Percentiles rank a stretch among this genome's conserved stretches.
Evolutionary conservation across 2,113 vertebrate genomes (phyloP).

Genomic region (Leuciscus idus): DNA sequence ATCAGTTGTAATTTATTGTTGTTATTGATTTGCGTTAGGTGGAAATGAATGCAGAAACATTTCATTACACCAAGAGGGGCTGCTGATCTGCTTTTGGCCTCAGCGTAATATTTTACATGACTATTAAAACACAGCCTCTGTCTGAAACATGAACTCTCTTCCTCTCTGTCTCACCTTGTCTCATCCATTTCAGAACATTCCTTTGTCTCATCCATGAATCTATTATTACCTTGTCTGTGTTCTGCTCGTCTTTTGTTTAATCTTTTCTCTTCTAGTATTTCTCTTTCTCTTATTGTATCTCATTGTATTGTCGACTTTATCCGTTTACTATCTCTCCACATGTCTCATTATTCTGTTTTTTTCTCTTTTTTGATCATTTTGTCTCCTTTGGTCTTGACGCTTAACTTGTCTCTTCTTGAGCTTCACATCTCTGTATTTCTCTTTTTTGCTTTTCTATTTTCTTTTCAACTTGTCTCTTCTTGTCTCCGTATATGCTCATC

Average conservation of each 20-base stretch:
- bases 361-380: not conserved
- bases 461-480: not conserved
- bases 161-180: not conserved
- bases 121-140: constrained; percentile 48
- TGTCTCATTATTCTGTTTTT: not conserved
- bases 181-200: not conserved
- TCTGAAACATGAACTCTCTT: constrained; percentile 23
- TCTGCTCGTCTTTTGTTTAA: no score
- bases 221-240: no score
- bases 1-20: constrained; percentile 84
- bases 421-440: not conserved
- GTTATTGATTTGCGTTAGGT: constrained; percentile 82
- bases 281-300: no score
- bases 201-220: not conserved
- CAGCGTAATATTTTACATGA: constrained; percentile 53
- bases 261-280: no score
- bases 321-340: no score
- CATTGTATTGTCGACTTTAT: no score
- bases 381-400: not conserved
- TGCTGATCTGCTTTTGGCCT: constrained; percentile 55
- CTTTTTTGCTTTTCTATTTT: not conserved
- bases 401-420: not conserved
- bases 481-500: not conserved
- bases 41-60: constrained; percentile 79
- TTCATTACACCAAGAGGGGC: constrained; percentile 76